Conservation (phyloP, 2,113 vertebrate species). For the Promerops cafer region DNA sequence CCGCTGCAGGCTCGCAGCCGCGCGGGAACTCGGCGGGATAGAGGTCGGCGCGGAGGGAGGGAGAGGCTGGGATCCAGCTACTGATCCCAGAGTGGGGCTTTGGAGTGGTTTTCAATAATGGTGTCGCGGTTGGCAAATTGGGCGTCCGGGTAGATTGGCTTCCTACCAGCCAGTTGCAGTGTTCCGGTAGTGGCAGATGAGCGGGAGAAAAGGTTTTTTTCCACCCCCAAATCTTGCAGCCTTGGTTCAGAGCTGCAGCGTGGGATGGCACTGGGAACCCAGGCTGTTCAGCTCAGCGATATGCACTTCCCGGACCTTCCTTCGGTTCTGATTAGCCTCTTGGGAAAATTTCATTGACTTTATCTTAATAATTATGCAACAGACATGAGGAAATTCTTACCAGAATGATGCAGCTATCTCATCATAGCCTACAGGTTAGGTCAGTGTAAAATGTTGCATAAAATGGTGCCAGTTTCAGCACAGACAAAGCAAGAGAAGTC, state of each 20-base stretch:
- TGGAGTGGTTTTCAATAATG: rapidly evolving
- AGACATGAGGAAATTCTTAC: neutral
- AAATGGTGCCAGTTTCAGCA: neutral
- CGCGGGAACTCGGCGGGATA: rapidly evolving
- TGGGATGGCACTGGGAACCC: neutral
- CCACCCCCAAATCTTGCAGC: rapidly evolving
- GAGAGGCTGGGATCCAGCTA: no score
- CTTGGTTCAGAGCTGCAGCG: neutral
- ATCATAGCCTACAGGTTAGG: neutral
- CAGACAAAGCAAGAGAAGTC: neutral
- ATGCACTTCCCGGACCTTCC: neutral
- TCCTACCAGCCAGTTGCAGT: rapidly evolving
- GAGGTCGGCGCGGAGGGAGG: no score
- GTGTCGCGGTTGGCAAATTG: neutral
- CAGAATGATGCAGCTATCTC: neutral
- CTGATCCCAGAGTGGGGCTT: rapidly evolving
- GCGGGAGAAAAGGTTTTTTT: neutral
- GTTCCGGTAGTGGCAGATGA: neutral
- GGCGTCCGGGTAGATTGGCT: no score
- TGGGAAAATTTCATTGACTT: neutral
- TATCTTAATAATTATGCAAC: neutral
- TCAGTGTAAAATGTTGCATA: neutral
- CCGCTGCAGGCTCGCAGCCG: rapidly evolving
- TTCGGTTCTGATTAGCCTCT: neutral
- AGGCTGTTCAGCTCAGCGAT: neutral